These are phyloP conservation scores for Sipunculus nudus DNA, from an alignment of 2,888 invertebrate species.

Conservation along the genomic window DNA sequence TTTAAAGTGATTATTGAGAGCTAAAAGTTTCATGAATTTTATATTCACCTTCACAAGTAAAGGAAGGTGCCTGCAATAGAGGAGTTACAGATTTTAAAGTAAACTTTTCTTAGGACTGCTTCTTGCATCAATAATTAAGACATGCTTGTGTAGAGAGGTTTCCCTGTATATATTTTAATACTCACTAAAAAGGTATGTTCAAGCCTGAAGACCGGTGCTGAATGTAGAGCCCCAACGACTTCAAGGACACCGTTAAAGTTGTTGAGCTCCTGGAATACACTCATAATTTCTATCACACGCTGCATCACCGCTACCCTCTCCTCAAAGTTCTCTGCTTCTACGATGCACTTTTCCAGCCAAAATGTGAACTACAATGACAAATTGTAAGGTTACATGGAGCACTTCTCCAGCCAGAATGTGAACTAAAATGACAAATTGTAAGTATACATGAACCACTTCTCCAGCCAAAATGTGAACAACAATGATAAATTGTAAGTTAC, in stretches of 20 bases:
- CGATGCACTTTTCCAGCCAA: slow-evolving; percentile 96
- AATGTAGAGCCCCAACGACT: slow-evolving; percentile 89
- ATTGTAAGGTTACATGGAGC: too few species aligned
- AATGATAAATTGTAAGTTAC: slow-evolving; percentile 69
- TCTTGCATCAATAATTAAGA: too few species aligned
- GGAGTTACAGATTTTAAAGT: too few species aligned
- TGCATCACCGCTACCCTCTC: slow-evolving; percentile 91
- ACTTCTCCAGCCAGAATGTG: too few species aligned
- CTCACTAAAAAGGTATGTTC: slow-evolving; percentile 74
- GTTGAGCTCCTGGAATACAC: slow-evolving; percentile 93
- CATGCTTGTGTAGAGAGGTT: background rate
- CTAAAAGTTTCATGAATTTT: too few species aligned
- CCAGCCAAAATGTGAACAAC: slow-evolving; percentile 94
- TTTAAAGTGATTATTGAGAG: too few species aligned
- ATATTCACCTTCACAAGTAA: too few species aligned
- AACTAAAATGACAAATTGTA: too few species aligned
- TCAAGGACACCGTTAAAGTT: slow-evolving; percentile 98
- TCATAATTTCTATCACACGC: slow-evolving; percentile 92
- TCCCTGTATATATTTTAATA: slow-evolving; percentile 1
- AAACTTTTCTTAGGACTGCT: too few species aligned
- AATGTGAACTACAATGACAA: slow-evolving; percentile 79
- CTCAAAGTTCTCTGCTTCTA: slow-evolving; percentile 94
- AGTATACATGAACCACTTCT: slow-evolving; percentile 93
- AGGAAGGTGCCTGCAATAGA: too few species aligned
- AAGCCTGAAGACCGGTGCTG: slow-evolving; percentile 89